These are phyloP conservation scores for Erinaceus europaeus DNA, from an alignment of 2,113 vertebrate genomes.

Conservation along the genomic window DNA sequence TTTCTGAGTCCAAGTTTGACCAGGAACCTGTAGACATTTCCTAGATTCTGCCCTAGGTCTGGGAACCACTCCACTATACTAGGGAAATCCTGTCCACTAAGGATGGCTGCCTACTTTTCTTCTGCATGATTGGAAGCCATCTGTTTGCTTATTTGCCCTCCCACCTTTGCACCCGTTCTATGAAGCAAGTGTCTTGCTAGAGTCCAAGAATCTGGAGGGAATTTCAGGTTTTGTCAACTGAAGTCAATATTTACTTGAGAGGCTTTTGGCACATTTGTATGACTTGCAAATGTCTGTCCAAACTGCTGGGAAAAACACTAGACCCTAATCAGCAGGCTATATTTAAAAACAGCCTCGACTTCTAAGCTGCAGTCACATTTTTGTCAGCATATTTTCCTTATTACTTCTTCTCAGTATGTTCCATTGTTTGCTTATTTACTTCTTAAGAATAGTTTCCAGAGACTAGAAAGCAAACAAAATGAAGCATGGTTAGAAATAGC, in stretches of 20 bases:
- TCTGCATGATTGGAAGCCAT: background rate
- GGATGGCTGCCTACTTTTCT: background rate
- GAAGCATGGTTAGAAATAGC: conserved; percentile 48
- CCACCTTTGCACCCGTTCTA: background rate
- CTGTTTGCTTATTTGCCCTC: background rate
- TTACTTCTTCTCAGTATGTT: conserved; percentile 57
- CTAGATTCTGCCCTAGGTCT: background rate
- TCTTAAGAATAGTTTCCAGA: conserved; percentile 72
- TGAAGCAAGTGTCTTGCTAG: background rate
- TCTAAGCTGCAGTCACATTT: conserved; percentile 49
- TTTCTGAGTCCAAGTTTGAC: background rate
- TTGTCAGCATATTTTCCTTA: conserved; percentile 45
- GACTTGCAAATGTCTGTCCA: conserved; percentile 28
- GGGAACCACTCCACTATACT: background rate
- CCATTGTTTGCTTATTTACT: conserved; percentile 69
- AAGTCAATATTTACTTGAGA: conserved; percentile 56
- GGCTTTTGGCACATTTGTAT: conserved; percentile 7
- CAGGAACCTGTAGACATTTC: background rate
- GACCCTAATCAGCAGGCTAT: conserved; percentile 30
- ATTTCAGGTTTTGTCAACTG: conserved; percentile 26
- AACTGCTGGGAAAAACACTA: background rate
- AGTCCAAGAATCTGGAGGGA: background rate
- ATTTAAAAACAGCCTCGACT: conserved; percentile 53
- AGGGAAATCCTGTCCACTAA: background rate
- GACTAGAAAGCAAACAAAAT: conserved; percentile 51